Conservation (phyloP, 2,797 vertebrate species). For the Nyctibius grandis region DNA sequence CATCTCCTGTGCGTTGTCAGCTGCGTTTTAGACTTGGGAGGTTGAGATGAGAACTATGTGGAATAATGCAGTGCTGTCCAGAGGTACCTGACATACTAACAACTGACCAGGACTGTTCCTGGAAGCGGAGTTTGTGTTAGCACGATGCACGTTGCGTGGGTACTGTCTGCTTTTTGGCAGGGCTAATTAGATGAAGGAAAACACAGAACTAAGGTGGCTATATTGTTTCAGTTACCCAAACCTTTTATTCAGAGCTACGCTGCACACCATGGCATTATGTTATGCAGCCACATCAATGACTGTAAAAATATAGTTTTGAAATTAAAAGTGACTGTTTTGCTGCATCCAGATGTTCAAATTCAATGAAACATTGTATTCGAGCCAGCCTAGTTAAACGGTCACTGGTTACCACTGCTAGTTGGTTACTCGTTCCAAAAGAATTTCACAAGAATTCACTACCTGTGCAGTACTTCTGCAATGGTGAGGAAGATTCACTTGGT, state of each 20-base stretch:
- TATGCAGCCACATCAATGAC: neutral
- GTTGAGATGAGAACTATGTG: neutral
- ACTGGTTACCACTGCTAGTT: neutral
- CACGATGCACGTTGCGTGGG: accelerated
- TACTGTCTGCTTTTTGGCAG: neutral
- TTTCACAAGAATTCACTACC: neutral
- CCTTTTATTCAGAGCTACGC: neutral
- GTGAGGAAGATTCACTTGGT: neutral
- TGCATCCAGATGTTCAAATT: neutral
- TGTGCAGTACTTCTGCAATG: neutral
- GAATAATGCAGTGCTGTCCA: neutral
- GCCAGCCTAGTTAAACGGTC: neutral
- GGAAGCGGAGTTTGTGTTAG: neutral
- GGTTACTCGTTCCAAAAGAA: neutral
- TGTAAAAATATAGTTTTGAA: neutral
- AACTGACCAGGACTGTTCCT: neutral
- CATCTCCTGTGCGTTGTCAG: neutral
- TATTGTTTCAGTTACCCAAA: neutral
- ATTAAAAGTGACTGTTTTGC: neutral
- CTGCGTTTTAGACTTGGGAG: neutral
- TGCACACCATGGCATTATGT: neutral
- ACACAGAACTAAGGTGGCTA: neutral
- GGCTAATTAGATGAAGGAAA: neutral
- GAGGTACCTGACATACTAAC: neutral
- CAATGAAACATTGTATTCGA: neutral